Evolutionary conservation across 2,888 invertebrate genomes (phyloP).

Genomic region (Glyphotaelius pellucidus): DNA sequence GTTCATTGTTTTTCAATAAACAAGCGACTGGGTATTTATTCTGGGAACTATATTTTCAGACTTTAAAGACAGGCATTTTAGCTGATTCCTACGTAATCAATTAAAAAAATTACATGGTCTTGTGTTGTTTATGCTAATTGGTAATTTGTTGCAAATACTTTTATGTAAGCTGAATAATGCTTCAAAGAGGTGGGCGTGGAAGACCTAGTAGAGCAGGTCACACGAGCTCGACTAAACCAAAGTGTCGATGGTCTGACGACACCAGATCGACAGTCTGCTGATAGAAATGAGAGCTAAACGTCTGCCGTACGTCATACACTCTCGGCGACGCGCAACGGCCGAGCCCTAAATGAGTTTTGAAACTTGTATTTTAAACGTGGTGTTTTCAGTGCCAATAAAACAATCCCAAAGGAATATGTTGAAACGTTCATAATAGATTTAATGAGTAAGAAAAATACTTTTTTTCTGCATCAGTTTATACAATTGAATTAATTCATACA

Average conservation of each 20-base stretch:
- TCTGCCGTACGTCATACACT: not conserved
- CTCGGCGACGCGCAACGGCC: not conserved
- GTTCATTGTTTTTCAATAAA: conserved; percentile 32
- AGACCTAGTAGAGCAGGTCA: not conserved
- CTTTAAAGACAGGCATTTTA: not conserved
- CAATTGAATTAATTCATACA: no score
- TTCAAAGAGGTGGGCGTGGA: not conserved
- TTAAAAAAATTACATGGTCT: not conserved
- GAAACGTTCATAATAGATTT: not conserved
- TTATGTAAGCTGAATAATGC: not conserved
- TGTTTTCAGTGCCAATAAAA: no score
- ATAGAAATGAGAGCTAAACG: not conserved
- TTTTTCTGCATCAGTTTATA: no score
- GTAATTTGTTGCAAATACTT: not conserved
- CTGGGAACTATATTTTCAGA: conserved; percentile 28
- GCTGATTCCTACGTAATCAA: not conserved
- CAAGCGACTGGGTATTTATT: conserved; percentile 6
- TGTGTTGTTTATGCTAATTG: not conserved
- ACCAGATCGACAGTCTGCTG: not conserved
- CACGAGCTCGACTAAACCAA: not conserved
- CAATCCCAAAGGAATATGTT: not conserved
- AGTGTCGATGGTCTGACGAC: not conserved
- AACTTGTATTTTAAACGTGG: no score
- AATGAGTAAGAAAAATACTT: not conserved
- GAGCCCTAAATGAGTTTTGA: not conserved